A percentile compares a stretch with the other conserved stretches of the same genome.
Evolutionary conservation across 1,140 invertebrate genomes (phyloP).

Genomic region (Pogonomyrmex barbatus): DNA sequence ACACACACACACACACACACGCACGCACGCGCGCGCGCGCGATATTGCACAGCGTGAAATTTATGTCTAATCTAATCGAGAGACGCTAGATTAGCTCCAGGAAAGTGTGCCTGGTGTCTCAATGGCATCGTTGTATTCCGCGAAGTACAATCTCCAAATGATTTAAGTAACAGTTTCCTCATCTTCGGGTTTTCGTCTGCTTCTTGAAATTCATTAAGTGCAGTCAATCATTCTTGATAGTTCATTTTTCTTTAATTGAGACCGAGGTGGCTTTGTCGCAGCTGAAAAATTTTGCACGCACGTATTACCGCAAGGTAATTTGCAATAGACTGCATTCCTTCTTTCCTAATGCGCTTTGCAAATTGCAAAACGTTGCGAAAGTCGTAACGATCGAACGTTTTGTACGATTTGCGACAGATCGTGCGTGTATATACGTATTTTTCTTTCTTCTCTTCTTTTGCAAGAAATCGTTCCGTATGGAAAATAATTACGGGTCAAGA

Average conservation of each 20-base stretch:
- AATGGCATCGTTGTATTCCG: background rate
- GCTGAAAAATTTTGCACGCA: background rate
- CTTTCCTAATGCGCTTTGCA: background rate
- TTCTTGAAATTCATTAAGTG: background rate
- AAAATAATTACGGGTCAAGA: background rate
- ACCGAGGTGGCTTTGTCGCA: background rate
- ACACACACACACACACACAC: background rate
- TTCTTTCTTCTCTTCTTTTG: background rate
- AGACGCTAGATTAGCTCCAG: background rate
- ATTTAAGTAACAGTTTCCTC: background rate
- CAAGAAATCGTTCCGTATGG: background rate
- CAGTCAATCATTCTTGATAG: background rate
- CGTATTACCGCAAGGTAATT: background rate
- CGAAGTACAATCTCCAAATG: background rate
- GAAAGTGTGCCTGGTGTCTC: background rate
- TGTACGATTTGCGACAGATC: background rate
- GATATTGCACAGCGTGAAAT: background rate
- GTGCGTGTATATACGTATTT: background rate
- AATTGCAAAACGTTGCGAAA: conserved; percentile 27
- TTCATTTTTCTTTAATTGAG: background rate
- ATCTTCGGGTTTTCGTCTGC: background rate
- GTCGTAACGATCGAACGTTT: background rate
- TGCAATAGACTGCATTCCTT: conserved; percentile 9
- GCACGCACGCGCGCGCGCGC: too few relatives aligned
- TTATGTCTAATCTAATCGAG: background rate